Base-by-base conservation (phyloP, 2,888 invertebrate species). In the Nomada ruficornis region DNA sequence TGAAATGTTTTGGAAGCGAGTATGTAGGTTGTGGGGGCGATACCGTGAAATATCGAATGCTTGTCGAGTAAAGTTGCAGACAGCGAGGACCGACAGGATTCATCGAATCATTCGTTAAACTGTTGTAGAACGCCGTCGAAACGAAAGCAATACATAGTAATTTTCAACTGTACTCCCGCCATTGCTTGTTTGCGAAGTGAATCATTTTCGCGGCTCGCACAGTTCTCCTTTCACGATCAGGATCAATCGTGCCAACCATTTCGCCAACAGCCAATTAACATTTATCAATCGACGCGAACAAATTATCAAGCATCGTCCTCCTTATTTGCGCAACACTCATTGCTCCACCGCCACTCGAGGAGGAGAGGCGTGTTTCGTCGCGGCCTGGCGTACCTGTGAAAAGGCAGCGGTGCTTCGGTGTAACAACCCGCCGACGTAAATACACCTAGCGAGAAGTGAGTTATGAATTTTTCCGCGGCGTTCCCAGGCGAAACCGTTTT, bases 401-500 rank as follows among this genome's bases (percentile, higher is more conserved):
- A 63, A 70, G 18, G 44, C 55, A 54, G 26, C 70, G 75, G 75
- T 44, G 47, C 68, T 75, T 52, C 11, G 26, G 68, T 10, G 54
- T 70, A 76, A 70, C 76, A 23, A 57, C 62, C 62, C 76, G 36
- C 47, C 55, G 50, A 64, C 64, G 71, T 64, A 71, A 70, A 71
- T 73, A 73, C 60, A 73, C 54, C 54, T 47, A 67, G 29, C 77
- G 73, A 42, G 52, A 73, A 60, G 60, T 23, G 65, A 77, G 67
- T 77, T 77, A 65, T 65, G 59, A 65, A 77, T 73, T 77, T 76
- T 71, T 71, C 64, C 57, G 5, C 52, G 26, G 42, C 11, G 42
- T 47, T 50, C 15, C 57, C n/a, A 15, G 13, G 18, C 11, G 52
- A n/a, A 57, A 65, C 72, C 55, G 64, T 57, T 57, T 55, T n/a